phyloP scores from a whole-genome alignment of 2,113 vertebrate genomes.

The Stictonetta naevosa region DNA sequence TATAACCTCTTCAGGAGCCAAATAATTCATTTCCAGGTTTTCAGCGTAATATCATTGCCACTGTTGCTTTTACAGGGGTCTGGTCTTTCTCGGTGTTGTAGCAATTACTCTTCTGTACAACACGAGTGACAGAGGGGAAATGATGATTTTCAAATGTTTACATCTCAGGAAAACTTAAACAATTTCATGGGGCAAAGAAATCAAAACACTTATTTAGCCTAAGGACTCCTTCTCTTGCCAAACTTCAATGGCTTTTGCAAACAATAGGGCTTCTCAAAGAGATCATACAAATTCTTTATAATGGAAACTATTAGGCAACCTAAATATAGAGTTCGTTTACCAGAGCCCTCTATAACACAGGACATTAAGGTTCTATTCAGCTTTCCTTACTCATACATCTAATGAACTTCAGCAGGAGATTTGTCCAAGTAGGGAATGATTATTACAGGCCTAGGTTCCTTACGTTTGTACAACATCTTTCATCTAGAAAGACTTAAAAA shows the following conservation, averaged over 20 bases:
- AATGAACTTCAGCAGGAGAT: slow-evolving; percentile 40
- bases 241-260: slow-evolving; percentile 20
- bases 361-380: background rate
- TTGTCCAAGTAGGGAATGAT: slow-evolving; percentile 10
- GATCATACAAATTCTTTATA: slow-evolving; percentile 16
- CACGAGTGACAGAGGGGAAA: background rate
- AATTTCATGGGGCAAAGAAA: slow-evolving; percentile 27
- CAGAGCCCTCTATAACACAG: background rate
- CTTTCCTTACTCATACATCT: background rate
- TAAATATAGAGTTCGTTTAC: background rate
- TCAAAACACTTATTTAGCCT: slow-evolving; percentile 24
- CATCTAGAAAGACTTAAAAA: slow-evolving; percentile 4
- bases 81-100: background rate
- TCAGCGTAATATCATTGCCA: background rate
- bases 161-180: background rate
- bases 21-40: background rate
- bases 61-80: background rate
- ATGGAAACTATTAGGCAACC: slow-evolving; percentile 40
- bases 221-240: background rate
- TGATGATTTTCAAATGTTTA: slow-evolving; percentile 19
- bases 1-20: background rate
- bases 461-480: slow-evolving; percentile 11
- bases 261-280: slow-evolving; percentile 37
- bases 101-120: background rate
- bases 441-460: slow-evolving; percentile 8